These are phyloP conservation scores for Pontoporia blainvillei DNA, from an alignment of 2,113 vertebrate genomes.

Conservation along the genomic window DNA sequence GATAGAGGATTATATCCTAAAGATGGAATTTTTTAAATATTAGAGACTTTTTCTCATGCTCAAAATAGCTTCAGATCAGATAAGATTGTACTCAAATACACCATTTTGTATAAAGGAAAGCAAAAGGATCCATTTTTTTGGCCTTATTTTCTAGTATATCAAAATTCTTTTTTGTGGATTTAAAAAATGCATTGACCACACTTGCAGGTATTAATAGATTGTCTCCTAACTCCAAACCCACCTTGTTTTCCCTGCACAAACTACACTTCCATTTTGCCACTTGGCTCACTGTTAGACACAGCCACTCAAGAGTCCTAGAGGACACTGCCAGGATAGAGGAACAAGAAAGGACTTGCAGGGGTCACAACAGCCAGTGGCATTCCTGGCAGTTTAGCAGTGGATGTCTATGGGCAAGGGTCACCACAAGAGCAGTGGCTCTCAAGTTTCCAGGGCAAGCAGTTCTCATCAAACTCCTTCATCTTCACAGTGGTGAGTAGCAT, in stretches of 20 bases:
- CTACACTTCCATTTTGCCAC: neutral
- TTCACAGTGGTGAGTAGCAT: rapidly evolving
- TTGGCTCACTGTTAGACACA: neutral
- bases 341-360: neutral
- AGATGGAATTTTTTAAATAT: constrained; percentile 14
- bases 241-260: neutral
- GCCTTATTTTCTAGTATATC: neutral
- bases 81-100: neutral
- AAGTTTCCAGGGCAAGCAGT: neutral
- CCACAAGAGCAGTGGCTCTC: neutral
- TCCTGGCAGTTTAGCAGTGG: neutral
- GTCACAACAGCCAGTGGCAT: too few relatives aligned
- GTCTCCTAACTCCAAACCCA: neutral
- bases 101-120: neutral
- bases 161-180: neutral
- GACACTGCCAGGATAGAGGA: neutral
- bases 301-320: neutral
- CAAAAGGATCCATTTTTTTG: neutral
- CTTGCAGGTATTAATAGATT: neutral
- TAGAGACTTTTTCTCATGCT: neutral
- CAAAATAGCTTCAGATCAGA: constrained; percentile 28
- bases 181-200: neutral
- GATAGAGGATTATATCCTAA: neutral
- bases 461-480: neutral
- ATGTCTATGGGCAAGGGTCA: neutral